Conservation (phyloP, 2,888 invertebrate genomes). For the Sarcophaga caerulescens region DNA sequence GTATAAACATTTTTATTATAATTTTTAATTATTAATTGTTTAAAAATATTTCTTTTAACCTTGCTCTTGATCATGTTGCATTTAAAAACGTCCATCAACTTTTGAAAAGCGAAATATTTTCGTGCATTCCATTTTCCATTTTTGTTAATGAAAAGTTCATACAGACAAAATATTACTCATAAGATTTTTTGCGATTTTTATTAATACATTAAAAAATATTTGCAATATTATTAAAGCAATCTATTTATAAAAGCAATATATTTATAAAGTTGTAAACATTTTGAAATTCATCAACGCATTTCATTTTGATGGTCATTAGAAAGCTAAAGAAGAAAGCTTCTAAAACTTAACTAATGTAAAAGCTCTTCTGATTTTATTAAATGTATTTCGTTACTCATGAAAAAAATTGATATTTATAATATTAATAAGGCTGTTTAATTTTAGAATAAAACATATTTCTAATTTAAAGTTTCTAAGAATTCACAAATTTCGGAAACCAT, state of each 20-base stretch:
- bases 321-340: neutral
- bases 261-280: conserved; percentile 33
- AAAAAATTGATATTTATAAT: neutral
- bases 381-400: neutral
- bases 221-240: neutral
- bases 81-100: neutral
- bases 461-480: too few relatives aligned
- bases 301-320: conserved; percentile 25
- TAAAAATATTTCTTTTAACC: neutral
- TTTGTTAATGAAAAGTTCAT: conserved; percentile 4
- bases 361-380: conserved; percentile 2
- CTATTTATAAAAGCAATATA: conserved; percentile 26
- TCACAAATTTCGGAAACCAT: too few relatives aligned
- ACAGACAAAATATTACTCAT: neutral
- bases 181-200: neutral
- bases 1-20: too few relatives aligned
- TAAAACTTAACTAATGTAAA: neutral
- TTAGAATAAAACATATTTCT: neutral
- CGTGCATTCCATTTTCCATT: neutral
- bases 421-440: neutral
- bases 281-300: conserved; percentile 39
- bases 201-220: neutral
- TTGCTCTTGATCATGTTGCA: neutral
- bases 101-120: neutral
- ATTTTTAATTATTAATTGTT: too few relatives aligned